These are phyloP conservation scores for Trachelus troglodyta DNA, from an alignment of 2,888 invertebrate species.

Conservation along the genomic window DNA sequence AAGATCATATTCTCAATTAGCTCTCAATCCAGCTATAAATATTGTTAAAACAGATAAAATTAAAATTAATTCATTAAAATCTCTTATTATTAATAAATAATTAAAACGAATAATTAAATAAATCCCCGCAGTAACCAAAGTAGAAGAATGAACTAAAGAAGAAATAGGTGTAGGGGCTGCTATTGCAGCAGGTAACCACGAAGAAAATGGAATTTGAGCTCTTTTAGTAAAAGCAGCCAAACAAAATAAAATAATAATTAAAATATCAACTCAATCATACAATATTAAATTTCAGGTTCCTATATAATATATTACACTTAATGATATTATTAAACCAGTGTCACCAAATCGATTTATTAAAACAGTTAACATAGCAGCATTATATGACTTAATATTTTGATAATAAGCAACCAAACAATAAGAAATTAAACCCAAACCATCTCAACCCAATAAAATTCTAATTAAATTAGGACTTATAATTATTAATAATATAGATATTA, in stretches of 20 bases:
- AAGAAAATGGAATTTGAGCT: slow-evolving; percentile 84
- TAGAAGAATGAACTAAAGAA: slow-evolving; percentile 83
- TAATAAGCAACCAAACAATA: slow-evolving; percentile 81
- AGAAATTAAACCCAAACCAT: slow-evolving; percentile 79
- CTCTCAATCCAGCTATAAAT: slow-evolving; percentile 72
- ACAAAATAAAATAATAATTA: slow-evolving; percentile 58
- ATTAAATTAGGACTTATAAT: slow-evolving; percentile 78
- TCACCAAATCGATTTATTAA: slow-evolving; percentile 81
- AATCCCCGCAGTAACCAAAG: slow-evolving; percentile 81
- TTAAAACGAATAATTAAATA: slow-evolving; percentile 79
- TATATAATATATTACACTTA: slow-evolving; percentile 7
- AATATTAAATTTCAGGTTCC: slow-evolving; percentile 52
- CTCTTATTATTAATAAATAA: slow-evolving; percentile 58
- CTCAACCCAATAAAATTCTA: slow-evolving; percentile 78
- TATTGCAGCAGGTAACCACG: slow-evolving; percentile 81
- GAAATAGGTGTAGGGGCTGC: slow-evolving; percentile 82
- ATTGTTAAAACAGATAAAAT: slow-evolving; percentile 68
- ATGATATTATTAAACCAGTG: slow-evolving; percentile 73
- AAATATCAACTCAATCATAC: slow-evolving; percentile 42
- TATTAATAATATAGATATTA: slow-evolving; percentile 75
- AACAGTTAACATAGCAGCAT: slow-evolving; percentile 78
- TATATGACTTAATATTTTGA: slow-evolving; percentile 76
- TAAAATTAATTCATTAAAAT: slow-evolving; percentile 12
- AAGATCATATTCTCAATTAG: slow-evolving; percentile 76
- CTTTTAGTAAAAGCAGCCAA: slow-evolving; percentile 79